These are phyloP conservation scores for Ranitomeya variabilis DNA, from an alignment of 2,113 vertebrate species.

Conservation along the genomic window DNA sequence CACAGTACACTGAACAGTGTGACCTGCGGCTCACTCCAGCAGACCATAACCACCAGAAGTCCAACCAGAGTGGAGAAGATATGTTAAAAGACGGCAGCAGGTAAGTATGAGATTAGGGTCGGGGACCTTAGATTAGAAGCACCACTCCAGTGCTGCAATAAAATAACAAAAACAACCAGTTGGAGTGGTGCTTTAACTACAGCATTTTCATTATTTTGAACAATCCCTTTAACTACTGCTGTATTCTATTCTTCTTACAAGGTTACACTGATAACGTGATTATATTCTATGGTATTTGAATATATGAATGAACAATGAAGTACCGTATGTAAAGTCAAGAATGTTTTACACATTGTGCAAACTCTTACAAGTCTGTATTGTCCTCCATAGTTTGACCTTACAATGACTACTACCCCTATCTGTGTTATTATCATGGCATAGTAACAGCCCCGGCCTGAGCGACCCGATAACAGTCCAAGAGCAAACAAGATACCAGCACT, in stretches of 20 bases:
- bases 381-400: constrained; percentile 26
- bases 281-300: not conserved
- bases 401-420: constrained; percentile 28
- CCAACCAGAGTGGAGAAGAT: too few species aligned
- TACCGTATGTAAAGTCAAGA: not conserved
- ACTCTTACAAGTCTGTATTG: not conserved
- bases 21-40: too few species aligned
- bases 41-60: too few species aligned
- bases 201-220: too few species aligned
- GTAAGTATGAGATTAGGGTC: too few species aligned
- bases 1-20: too few species aligned
- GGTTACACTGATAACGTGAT: constrained; percentile 9
- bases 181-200: too few species aligned
- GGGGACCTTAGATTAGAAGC: too few species aligned
- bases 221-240: too few species aligned
- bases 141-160: too few species aligned
- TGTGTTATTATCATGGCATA: constrained; percentile 41
- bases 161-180: too few species aligned
- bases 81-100: too few species aligned
- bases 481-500: not conserved
- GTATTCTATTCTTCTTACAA: not conserved
- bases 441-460: not conserved
- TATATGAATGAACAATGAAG: not conserved
- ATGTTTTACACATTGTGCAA: not conserved
- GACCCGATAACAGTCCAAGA: not conserved